Percentiles rank a stretch among this genome's conserved stretches.
phyloP scores from a whole-genome alignment of 2,113 vertebrate genomes.

The Sinocyclocheilus grahami region DNA sequence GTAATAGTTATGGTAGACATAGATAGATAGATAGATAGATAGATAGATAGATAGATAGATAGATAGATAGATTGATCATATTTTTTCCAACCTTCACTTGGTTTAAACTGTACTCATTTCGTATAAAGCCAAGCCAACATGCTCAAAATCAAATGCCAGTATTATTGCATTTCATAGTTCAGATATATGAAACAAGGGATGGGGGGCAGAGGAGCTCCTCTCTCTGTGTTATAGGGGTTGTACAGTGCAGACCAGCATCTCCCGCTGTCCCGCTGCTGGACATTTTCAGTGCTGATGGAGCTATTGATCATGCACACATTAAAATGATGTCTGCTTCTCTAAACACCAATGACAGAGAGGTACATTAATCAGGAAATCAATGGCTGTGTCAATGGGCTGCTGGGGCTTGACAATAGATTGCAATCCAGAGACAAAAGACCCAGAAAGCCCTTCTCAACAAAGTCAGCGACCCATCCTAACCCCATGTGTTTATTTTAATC shows the following conservation, averaged over 20 bases:
- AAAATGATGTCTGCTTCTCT: slow-evolving; percentile 87
- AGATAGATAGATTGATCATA: too few species aligned
- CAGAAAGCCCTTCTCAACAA: slow-evolving; percentile 59
- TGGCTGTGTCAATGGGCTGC: slow-evolving; percentile 77
- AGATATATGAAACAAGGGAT: not conserved
- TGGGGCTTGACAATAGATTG: slow-evolving; percentile 77
- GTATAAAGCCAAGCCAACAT: not conserved
- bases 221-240: slow-evolving; percentile 33
- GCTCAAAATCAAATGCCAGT: not conserved
- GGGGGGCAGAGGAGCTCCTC: not conserved
- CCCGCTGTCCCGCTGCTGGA: slow-evolving; percentile 77
- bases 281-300: slow-evolving; percentile 81
- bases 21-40: too few species aligned
- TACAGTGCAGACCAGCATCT: slow-evolving; percentile 57
- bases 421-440: slow-evolving; percentile 67
- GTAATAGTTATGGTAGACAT: too few species aligned
- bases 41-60: too few species aligned
- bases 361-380: slow-evolving; percentile 93
- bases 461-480: slow-evolving; percentile 59
- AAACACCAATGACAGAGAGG: slow-evolving; percentile 81
- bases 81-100: too few species aligned
- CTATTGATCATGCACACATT: slow-evolving; percentile 88
- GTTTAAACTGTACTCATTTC: not conserved
- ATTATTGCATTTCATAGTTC: slow-evolving; percentile 25
- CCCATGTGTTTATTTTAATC: not conserved